A percentile compares a stretch with the other conserved stretches of the same genome.
Conservation (phyloP, 2,888 invertebrate genomes). For the Ceramica pisi region DNA sequence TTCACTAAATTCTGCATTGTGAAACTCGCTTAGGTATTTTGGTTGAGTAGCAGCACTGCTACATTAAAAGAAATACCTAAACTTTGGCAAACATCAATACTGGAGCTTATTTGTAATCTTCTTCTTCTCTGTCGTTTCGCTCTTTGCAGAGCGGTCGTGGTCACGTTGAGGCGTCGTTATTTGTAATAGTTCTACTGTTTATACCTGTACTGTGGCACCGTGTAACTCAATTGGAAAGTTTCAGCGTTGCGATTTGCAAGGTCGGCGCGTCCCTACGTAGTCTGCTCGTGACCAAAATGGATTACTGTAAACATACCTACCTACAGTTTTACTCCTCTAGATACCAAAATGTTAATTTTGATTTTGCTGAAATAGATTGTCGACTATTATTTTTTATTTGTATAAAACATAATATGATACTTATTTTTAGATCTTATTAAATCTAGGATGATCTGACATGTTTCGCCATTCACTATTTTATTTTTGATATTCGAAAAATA, state of each 20-base stretch:
- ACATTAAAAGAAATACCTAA: too few species aligned
- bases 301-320: neutral
- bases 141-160: too few species aligned
- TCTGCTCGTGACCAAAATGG: neutral
- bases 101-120: rapidly evolving
- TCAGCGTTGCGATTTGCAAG: conserved; percentile 19
- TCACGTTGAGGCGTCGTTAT: too few species aligned
- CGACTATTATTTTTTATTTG: neutral
- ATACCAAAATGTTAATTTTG: neutral
- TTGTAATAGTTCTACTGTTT: conserved; percentile 14
- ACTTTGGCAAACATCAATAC: neutral
- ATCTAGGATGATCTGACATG: too few species aligned
- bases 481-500: too few species aligned
- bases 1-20: too few species aligned
- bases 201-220: neutral
- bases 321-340: neutral
- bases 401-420: too few species aligned
- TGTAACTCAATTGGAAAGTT: conserved; percentile 33
- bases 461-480: too few species aligned
- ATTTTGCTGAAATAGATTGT: neutral
- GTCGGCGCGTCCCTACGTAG: neutral
- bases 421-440: too few species aligned
- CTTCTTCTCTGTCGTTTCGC: too few species aligned
- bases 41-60: neutral
- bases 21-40: too few species aligned